A percentile compares a stretch with the other conserved stretches of the same genome.
Evolutionary conservation across 2,797 vertebrate genomes (phyloP).

Genomic region (Acanthurus leucopareius): DNA sequence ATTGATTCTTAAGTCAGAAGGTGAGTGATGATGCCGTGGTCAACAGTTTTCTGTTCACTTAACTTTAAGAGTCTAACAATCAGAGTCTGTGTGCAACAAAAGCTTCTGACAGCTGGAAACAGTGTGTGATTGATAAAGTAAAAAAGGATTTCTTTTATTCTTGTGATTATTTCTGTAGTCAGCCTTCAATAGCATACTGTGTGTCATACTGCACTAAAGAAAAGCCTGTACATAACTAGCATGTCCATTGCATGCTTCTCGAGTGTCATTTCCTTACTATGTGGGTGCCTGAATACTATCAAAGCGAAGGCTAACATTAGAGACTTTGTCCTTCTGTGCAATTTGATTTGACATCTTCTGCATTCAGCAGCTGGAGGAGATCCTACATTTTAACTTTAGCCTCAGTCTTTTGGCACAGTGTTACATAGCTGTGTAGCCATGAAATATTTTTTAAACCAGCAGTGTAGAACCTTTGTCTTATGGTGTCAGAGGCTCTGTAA

Average conservation of each 20-base stretch:
- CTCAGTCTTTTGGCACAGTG: neutral
- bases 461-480: too few species aligned
- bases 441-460: too few species aligned
- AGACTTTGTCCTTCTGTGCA: neutral
- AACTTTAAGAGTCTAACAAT: neutral
- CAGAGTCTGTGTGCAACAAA: too few species aligned
- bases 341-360: neutral
- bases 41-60: slow-evolving; percentile 18
- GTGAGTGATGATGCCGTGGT: neutral
- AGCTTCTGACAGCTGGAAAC: neutral
- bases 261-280: too few species aligned
- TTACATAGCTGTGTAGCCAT: too few species aligned
- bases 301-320: neutral
- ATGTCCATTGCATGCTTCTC: too few species aligned
- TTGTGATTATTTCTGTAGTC: neutral
- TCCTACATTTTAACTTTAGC: neutral
- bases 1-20: slow-evolving; percentile 19
- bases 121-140: neutral
- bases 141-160: neutral
- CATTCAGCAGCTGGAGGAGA: neutral
- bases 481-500: too few species aligned
- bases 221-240: too few species aligned
- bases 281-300: neutral
- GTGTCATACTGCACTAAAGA: too few species aligned
- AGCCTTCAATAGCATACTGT: too few species aligned